Evolutionary conservation across 2,797 vertebrate species (phyloP).

Genomic region (Acanthis flammea): DNA sequence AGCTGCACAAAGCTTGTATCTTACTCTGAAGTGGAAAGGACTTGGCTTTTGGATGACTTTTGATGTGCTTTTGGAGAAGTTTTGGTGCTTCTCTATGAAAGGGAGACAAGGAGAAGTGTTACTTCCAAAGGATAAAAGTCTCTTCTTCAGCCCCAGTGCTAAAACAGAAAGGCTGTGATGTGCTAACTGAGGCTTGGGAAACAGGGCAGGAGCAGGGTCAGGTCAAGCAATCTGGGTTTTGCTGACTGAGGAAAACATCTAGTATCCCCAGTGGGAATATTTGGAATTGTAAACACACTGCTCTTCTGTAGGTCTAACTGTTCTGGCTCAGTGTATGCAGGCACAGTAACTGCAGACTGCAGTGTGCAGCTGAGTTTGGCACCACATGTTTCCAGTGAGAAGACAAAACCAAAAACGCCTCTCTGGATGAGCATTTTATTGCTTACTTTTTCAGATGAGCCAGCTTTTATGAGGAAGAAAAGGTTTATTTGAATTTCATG

Average conservation of each 20-base stretch:
- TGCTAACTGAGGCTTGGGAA: neutral
- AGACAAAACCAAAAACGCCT: neutral
- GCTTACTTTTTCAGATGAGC: neutral
- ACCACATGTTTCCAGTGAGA: neutral
- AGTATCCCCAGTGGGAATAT: neutral
- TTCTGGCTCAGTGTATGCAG: fast-evolving
- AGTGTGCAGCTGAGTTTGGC: neutral
- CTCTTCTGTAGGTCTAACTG: neutral
- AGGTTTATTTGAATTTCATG: neutral
- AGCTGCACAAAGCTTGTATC: neutral
- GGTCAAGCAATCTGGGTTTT: neutral
- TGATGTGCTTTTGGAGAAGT: neutral
- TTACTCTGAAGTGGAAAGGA: neutral
- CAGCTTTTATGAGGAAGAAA: neutral
- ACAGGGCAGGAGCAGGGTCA: neutral
- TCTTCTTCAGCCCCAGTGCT: neutral
- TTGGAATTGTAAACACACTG: neutral
- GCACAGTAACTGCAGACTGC: neutral
- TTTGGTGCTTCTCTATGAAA: neutral
- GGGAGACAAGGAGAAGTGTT: neutral
- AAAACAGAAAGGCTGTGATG: neutral
- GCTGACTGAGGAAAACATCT: neutral
- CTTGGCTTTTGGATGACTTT: neutral
- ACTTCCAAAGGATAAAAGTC: neutral
- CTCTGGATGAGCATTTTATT: neutral